Percentiles rank a stretch among this genome's conserved stretches.
These are phyloP conservation scores for Brachyhypopomus gauderio DNA, from an alignment of 2,113 vertebrate species.

Conservation along the genomic window DNA sequence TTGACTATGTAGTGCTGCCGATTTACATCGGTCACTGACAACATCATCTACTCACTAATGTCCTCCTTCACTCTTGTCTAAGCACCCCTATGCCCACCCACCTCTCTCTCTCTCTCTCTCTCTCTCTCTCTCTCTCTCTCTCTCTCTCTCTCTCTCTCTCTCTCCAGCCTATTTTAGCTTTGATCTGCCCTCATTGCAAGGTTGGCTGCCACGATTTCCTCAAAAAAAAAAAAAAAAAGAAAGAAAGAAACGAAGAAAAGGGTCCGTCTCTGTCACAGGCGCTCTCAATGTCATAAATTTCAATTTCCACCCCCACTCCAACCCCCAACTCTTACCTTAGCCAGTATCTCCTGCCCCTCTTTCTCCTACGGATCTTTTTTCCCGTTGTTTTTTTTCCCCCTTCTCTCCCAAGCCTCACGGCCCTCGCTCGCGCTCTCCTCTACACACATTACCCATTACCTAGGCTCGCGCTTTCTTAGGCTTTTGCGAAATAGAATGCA, in stretches of 20 bases:
- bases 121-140: conserved; percentile 57
- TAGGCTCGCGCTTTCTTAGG: conserved; percentile 75
- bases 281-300: conserved; percentile 97
- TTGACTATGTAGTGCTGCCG: conserved; percentile 88
- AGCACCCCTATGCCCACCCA: conserved; percentile 11
- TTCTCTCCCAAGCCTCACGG: conserved; percentile 47
- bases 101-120: conserved; percentile 59
- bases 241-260: conserved; percentile 38
- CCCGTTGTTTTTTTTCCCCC: not conserved
- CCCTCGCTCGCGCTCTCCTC: conserved; percentile 48
- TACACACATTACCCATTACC: conserved; percentile 79
- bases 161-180: conserved; percentile 69
- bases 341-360: conserved; percentile 50
- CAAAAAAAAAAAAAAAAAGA: conserved; percentile 51
- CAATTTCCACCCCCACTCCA: conserved; percentile 76
- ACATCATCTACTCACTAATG: conserved; percentile 82
- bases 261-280: conserved; percentile 74
- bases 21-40: conserved; percentile 88
- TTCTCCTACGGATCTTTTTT: conserved; percentile 53
- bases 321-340: conserved; percentile 42
- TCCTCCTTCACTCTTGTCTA: conserved; percentile 63
- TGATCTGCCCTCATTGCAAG: conserved; percentile 72
- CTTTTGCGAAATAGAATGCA: conserved; percentile 81
- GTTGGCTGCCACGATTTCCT: conserved; percentile 60
- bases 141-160: conserved; percentile 51